Base-by-base conservation (phyloP, 2,113 vertebrate species). In the Melanostigma gelatinosum region DNA sequence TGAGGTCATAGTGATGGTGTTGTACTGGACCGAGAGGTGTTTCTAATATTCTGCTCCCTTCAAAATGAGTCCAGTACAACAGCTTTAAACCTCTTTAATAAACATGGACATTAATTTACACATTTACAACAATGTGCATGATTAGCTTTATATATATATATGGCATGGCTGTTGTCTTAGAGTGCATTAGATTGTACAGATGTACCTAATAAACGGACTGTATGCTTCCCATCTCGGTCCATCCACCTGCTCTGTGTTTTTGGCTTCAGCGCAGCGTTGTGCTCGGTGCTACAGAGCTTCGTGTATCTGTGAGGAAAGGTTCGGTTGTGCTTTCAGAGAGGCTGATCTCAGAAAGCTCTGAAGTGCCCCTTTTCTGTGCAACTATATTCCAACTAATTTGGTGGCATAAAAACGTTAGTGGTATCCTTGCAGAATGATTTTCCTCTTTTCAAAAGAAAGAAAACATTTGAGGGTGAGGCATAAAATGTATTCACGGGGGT, bases 381-480 rank as follows among this genome's bases (percentile, higher is more conserved):
- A 44, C 65, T 24, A 13, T 40, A 32, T 76, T 71, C 29, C n/a
- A 65, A 27, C 60, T 65, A 24, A 70, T 75, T 24, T 57, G 29
- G 36, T 36, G 61, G n/a, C 20, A 60, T 40, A 52, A 34, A 67
- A 67, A 83, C 24, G n/a, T 20, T 5, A 34, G 22, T 60, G 34
- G 20, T 15, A 12, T 63, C 29, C 54, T 71, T 50, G 52, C 22
- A 6, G 16, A 52, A 46, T 40, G 15, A 38, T 87, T 78, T 6
- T 58, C 34, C 69, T 64, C 72, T 71, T 15, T 29, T 82, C 7
- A 54, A 70, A 87, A 70, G 54, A 46, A 64, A 72, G 64, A 58
- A 68, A 82, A 63, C n/a, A 72, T 85, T 80, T 80, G 66, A 85
- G 36, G 78, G 32, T 85, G 70, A 71, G 70, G 73, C 80, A 83